Base-by-base conservation (phyloP, 2,888 invertebrate genomes). In the Steinernema carpocapsae region DNA sequence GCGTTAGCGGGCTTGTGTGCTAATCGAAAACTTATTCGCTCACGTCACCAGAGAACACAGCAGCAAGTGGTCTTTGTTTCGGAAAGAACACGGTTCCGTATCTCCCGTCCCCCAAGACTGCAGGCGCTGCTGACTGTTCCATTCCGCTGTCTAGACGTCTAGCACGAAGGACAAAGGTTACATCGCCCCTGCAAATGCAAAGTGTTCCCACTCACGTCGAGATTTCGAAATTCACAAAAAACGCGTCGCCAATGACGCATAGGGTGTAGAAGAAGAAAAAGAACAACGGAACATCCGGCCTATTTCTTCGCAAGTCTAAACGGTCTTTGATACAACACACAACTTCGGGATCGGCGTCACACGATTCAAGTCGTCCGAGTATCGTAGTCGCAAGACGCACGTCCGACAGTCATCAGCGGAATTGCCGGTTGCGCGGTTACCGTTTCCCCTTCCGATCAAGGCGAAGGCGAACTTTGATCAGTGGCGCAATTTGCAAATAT, bases 391-490 rank as follows among this genome's bases (percentile, higher is more conserved):
- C 14, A 37, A 64, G 48, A 17, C 64, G 64, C 64, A 64, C 64
- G 64, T 64, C 64, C 64, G 64, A 26, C 24, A n/a, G n/a, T n/a
- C n/a, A n/a, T n/a, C n/a, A n/a, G 26, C 29, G 12, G 64, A 48
- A 3, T 29, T 32, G 14, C 12, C 37, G 32, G 4, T 64, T 32
- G 29, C 64, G 32, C 29, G 26, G 19, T 29, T 64, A 64, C 64
- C 64, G 64, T 64, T 64, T 64, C 64, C 64, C 17, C 26, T 2
- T 19, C 10, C 24, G 17, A 48, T n/a, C n/a, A n/a, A n/a, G n/a
- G n/a, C 51, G 56, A 32, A 64, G 64, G 26, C 29, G 64, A 64
- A 64, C 64, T 64, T 64, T 64, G 64, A 64, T 64, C 64, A 37
- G 32, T 32, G 37, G 14, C 64, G 37, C 32, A 64, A 64, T 64